Evolutionary conservation across 2,797 vertebrate species (phyloP), one percentile per base, ranked within the genome.

Genomic region (Syngnathus rostellatus): DNA sequence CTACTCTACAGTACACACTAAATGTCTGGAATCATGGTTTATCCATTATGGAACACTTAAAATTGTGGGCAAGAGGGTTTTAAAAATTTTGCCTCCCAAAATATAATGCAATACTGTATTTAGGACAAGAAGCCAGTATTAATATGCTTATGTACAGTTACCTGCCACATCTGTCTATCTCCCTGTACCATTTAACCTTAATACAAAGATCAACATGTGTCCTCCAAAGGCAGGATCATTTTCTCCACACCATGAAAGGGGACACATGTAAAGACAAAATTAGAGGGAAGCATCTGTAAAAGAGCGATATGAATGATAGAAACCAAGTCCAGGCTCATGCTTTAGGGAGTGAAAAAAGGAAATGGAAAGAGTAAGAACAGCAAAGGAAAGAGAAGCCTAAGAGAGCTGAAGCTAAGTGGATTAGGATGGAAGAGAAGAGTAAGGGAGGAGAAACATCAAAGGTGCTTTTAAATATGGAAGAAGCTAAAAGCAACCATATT

Each of bases 391-490:
- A 46, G 6, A 45, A 64, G 37, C 41, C 10, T 9, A 21, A 17
- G 50, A 64, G 46, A 54, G 63, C 38, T 45, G 60, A 64, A 38
- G 50, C 63, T 64, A 64, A 64, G 63, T 64, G 50, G 63, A 64
- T 64, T 51, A 64, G 63, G 17, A 51, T 46, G 19, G 63, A 64
- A 64, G 17, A 17, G 45, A 64, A 54, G 50, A n/a, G 63, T 54
- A n/a, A 6, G 50, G 37, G 46, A 53, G 48, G 31, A n/a, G 43
- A 64, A 39, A 64, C 63, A 64, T 64, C 63, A 64, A 64, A 64
- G 60, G 63, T 51, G 19, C n/a, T 14, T 2, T 51, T 50, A 40
- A 39, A 40, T 51, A 39, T 64, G 63, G 40, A 51, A 51, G 46
- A 40, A 53, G 46, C 31, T 39, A 38, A 21, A 50, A 53, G 63